A percentile compares a stretch with the other conserved stretches of the same genome.
These are phyloP conservation scores for Hypocryptadius cinnamomeus DNA, from an alignment of 2,113 vertebrate genomes.

Conservation along the genomic window DNA sequence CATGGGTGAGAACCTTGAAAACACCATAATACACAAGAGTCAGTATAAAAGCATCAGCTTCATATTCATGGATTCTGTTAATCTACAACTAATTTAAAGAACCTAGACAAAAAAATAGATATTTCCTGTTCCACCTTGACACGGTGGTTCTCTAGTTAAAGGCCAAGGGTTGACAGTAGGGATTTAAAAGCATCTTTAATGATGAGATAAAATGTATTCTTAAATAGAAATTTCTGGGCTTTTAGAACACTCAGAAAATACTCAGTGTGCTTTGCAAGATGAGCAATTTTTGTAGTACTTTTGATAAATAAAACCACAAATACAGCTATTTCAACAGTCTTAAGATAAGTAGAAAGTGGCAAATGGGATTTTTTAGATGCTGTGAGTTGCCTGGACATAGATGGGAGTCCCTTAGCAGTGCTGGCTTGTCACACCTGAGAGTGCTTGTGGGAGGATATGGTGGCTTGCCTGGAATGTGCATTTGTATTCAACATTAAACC, in stretches of 20 bases:
- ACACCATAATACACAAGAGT: fast-evolving
- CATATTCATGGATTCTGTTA: background rate
- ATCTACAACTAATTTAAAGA: background rate
- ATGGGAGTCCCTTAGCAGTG: background rate
- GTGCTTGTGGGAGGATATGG: background rate
- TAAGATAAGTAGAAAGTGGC: background rate
- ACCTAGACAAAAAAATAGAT: background rate
- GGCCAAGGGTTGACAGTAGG: background rate
- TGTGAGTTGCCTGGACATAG: background rate
- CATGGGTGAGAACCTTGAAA: background rate
- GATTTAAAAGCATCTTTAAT: background rate
- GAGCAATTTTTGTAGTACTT: background rate
- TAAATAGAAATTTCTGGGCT: background rate
- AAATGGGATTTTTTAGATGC: background rate
- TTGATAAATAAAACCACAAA: background rate
- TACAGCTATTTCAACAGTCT: background rate
- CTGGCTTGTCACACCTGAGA: background rate
- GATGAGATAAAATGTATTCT: background rate
- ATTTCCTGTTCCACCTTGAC: background rate
- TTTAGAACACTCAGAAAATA: background rate
- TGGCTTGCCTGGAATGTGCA: background rate
- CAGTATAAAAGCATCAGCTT: background rate
- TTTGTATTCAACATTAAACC: background rate
- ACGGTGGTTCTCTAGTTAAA: background rate
- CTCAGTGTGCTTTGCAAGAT: background rate